Evolutionary conservation across 2,888 invertebrate species (phyloP), one percentile per base, ranked within the genome.

Genomic region (Megamerina dolium): DNA sequence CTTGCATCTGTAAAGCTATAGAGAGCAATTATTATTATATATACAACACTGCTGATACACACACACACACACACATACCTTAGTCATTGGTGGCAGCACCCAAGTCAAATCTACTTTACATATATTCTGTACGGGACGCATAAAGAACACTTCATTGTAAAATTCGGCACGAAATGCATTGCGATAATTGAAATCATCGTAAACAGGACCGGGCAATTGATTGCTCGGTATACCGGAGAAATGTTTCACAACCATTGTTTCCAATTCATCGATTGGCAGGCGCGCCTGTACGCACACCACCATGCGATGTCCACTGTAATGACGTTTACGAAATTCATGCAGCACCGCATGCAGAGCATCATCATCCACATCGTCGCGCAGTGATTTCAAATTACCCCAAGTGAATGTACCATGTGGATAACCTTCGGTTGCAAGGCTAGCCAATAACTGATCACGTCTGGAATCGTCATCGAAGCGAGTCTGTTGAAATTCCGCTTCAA

Each of bases 281-380:
- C 64, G 60, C 21, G 84, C 84, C 74, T 90, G 89, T 16, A 92
- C 77, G 33, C 87, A 85, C 3, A 93, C 70, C 8, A 85, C 90
- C 91, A 94, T 93, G 53, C 87, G 78, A 59, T 92, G 83, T 8
- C 89, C 87, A 27, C 88, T 86, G 62, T 94, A 94, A 66, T 90
- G 85, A 17, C 82, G 73, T 58, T 77, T 75, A 27, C 87, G 74
- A 59, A 90, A 92, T 45, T 83, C 78, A 55, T 87, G 84, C 5
- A 90, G 76, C 3, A 79, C 75, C 20, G 76, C 65, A 58, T 90
- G 80, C 3, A 93, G 71, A 29, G 75, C 75, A 50, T 86, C 84
- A 10, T 77, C 70, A 3, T 77, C 70, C 16, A 85, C 75, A 49
- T 77, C 75, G 12, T 86, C 84, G 30, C 77, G 77, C 9, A 91